These are phyloP conservation scores for Ichneumoninae sp. DNA, from an alignment of 2,888 invertebrate genomes.

Conservation along the genomic window DNA sequence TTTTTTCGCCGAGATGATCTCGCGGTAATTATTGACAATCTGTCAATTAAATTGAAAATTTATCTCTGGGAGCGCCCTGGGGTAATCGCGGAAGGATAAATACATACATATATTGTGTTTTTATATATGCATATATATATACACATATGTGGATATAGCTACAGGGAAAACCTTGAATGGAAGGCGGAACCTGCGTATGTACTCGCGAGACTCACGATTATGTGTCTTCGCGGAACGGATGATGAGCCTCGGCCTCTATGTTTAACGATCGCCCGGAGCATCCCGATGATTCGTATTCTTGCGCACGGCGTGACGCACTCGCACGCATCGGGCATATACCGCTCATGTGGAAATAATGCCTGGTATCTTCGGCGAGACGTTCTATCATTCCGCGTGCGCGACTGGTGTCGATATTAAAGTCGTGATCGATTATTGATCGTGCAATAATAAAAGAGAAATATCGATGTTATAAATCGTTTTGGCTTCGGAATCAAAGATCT, in stretches of 20 bases:
- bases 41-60: constrained; percentile 62
- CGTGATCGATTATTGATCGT: constrained; percentile 64
- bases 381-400: constrained; percentile 58
- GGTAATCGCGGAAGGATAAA: constrained; percentile 30
- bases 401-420: constrained; percentile 63
- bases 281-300: constrained; percentile 66
- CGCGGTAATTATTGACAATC: constrained; percentile 21
- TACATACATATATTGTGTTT: constrained; percentile 3
- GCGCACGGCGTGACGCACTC: constrained; percentile 59
- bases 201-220: constrained; percentile 57
- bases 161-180: constrained; percentile 59
- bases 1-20: neutral
- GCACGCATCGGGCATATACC: constrained; percentile 29
- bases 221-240: constrained; percentile 66
- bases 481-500: constrained; percentile 17
- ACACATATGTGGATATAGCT: constrained; percentile 11
- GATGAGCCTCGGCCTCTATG: constrained; percentile 62
- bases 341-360: constrained; percentile 66
- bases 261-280: constrained; percentile 66
- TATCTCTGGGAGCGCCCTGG: constrained; percentile 25
- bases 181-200: constrained; percentile 63
- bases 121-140: constrained; percentile 14
- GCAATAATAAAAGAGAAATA: constrained; percentile 32
- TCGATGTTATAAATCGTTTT: constrained; percentile 34
- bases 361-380: constrained; percentile 63